Conservation (phyloP, 2,888 invertebrate genomes). For the Polylopha cassiicola region DNA sequence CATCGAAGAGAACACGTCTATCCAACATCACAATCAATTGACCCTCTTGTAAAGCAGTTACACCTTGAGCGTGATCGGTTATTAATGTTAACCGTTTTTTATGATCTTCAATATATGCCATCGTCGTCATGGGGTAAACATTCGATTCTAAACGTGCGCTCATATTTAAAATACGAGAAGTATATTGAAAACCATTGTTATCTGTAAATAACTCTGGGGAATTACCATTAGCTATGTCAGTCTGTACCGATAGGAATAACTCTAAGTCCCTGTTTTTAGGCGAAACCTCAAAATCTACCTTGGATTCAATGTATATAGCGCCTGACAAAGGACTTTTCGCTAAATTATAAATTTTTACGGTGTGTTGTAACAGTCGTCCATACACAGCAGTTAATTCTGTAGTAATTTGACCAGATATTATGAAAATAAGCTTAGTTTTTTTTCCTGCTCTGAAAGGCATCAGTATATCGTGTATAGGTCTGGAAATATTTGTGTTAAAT, state of each 20-base stretch:
- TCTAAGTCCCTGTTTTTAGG: constrained; percentile 93
- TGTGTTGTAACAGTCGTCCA: constrained; percentile 85
- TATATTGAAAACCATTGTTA: constrained; percentile 94
- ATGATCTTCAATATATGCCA: constrained; percentile 88
- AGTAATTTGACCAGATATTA: constrained; percentile 88
- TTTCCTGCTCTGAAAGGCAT: constrained; percentile 81
- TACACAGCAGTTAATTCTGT: constrained; percentile 90
- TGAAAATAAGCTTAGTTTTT: constrained; percentile 78
- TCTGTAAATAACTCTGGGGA: constrained; percentile 90
- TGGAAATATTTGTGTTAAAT: constrained; percentile 91
- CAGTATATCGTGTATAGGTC: constrained; percentile 87
- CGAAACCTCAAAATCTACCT: constrained; percentile 88
- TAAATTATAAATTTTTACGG: constrained; percentile 86
- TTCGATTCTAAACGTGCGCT: constrained; percentile 93
- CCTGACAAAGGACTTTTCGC: constrained; percentile 80
- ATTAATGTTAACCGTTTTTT: constrained; percentile 83
- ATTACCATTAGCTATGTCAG: constrained; percentile 88
- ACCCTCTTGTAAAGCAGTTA: constrained; percentile 91
- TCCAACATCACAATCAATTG: constrained; percentile 95
- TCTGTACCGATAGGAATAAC: constrained; percentile 90
- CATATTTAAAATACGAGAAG: constrained; percentile 84
- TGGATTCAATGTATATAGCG: constrained; percentile 86
- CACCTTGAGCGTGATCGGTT: constrained; percentile 94
- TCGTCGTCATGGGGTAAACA: constrained; percentile 94
- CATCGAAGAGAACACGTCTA: constrained; percentile 92